Evolutionary conservation across 2,113 vertebrate genomes (phyloP).

Genomic region (Austrofundulus limnaeus): DNA sequence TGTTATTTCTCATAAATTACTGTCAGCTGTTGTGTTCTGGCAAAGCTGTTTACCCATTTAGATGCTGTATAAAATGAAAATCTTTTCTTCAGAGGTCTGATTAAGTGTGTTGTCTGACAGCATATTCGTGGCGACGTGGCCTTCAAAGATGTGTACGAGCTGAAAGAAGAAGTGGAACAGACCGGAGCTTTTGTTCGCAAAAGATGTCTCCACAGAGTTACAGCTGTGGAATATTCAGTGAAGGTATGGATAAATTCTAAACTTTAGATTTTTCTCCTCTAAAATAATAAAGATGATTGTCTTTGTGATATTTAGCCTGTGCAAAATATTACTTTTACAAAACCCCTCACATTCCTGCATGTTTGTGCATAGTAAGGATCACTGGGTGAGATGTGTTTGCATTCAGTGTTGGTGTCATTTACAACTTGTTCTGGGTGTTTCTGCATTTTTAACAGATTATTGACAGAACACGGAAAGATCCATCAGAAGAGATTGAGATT

Average conservation of each 20-base stretch:
- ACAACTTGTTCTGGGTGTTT: background rate
- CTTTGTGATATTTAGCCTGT: no score
- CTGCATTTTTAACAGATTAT: slow-evolving; percentile 82
- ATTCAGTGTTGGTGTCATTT: background rate
- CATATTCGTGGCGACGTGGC: slow-evolving; percentile 89
- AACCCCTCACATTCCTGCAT: background rate
- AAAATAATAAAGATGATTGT: no score
- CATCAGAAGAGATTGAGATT: slow-evolving; percentile 95
- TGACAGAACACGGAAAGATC: slow-evolving; percentile 88
- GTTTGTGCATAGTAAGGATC: background rate
- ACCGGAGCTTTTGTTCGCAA: slow-evolving; percentile 87
- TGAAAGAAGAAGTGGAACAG: slow-evolving; percentile 90
- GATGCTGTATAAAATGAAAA: background rate
- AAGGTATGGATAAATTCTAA: slow-evolving; percentile 81
- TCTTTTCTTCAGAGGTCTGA: background rate
- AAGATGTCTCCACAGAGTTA: slow-evolving; percentile 90
- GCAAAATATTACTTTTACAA: background rate
- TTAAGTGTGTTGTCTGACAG: slow-evolving; percentile 64
- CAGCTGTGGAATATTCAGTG: slow-evolving; percentile 90
- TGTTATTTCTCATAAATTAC: slow-evolving; percentile 5
- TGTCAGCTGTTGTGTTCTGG: no score
- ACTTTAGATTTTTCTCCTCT: background rate
- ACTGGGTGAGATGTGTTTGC: background rate
- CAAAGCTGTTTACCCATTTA: no score
- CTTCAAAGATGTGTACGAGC: slow-evolving; percentile 91